phyloP scores from a whole-genome alignment of 2,888 invertebrate genomes.

The Drosophila setosimentum region DNA sequence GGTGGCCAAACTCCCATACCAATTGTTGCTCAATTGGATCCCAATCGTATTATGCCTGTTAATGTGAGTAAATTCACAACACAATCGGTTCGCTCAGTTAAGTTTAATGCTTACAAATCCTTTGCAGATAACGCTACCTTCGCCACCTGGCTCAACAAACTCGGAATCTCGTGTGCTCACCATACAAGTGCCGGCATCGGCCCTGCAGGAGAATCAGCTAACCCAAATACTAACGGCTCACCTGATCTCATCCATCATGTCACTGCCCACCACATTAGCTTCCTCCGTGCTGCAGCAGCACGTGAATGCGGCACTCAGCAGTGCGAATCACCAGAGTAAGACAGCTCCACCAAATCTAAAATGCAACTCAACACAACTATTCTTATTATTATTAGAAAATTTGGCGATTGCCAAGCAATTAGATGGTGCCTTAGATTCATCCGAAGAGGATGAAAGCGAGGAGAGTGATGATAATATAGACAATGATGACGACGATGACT shows the following conservation, averaged over 20 bases:
- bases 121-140: conserved; percentile 90
- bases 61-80: conserved; percentile 83
- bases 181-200: conserved; percentile 95
- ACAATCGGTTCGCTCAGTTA: too few species aligned
- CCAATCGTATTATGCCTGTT: conserved; percentile 87
- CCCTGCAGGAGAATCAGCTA: conserved; percentile 90
- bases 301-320: conserved; percentile 92
- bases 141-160: conserved; percentile 90
- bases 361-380: background rate
- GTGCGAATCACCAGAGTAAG: conserved; percentile 85
- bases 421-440: conserved; percentile 90
- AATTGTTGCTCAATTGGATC: conserved; percentile 86
- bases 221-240: conserved; percentile 93
- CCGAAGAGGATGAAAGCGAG: conserved; percentile 92
- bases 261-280: conserved; percentile 92
- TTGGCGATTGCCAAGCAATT: conserved; percentile 85
- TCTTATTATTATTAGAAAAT: conserved; percentile 68
- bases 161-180: conserved; percentile 91
- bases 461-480: conserved; percentile 90
- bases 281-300: conserved; percentile 94
- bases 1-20: conserved; percentile 81
- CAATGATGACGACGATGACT: conserved; percentile 92
- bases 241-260: conserved; percentile 95
- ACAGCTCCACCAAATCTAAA: background rate
- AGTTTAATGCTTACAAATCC: background rate